A percentile compares a stretch with the other conserved stretches of the same genome.
phyloP scores from a whole-genome alignment of 1,140 invertebrate genomes.

The Thaumatotibia leucotreta region DNA sequence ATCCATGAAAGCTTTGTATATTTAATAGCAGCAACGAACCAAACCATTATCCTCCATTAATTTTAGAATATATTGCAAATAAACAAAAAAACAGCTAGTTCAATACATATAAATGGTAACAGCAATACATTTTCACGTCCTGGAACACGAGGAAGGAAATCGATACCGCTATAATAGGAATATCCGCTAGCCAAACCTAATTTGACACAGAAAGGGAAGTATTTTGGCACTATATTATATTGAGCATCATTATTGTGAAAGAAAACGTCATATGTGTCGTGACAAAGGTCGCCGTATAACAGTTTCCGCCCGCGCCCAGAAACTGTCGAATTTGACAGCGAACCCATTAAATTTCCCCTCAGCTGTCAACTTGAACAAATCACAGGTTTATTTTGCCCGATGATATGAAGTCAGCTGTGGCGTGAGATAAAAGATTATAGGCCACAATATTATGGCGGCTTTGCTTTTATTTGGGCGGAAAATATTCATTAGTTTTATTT shows the following conservation, averaged over 20 bases:
- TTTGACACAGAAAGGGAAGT: constrained; percentile 10
- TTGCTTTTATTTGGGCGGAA: not conserved
- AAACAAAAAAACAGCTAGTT: too few species aligned
- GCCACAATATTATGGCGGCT: not conserved
- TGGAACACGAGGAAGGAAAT: constrained; percentile 14
- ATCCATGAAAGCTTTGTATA: too few species aligned
- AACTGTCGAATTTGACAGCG: constrained; percentile 61
- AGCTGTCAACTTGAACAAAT: constrained; percentile 48
- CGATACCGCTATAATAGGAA: constrained; percentile 17
- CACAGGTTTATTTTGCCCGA: constrained; percentile 23
- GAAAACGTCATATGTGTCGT: constrained; percentile 43
- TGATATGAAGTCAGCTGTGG: not conserved
- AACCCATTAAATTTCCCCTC: constrained; percentile 56
- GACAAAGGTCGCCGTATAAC: constrained; percentile 58
- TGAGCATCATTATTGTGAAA: constrained; percentile 44
- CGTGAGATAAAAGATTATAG: not conserved
- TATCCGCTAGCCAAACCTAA: constrained; percentile 30
- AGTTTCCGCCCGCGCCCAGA: constrained; percentile 47
- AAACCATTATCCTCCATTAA: too few species aligned
- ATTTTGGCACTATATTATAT: constrained; percentile 20
- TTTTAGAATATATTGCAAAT: too few species aligned
- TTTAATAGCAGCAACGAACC: too few species aligned
- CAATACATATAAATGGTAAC: too few species aligned
- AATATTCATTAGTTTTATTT: not conserved
- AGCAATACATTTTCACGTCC: not conserved